Evolutionary conservation across 2,888 invertebrate genomes (phyloP), one percentile per base, ranked within the genome.

Genomic region (Drosophila setosimentum): DNA sequence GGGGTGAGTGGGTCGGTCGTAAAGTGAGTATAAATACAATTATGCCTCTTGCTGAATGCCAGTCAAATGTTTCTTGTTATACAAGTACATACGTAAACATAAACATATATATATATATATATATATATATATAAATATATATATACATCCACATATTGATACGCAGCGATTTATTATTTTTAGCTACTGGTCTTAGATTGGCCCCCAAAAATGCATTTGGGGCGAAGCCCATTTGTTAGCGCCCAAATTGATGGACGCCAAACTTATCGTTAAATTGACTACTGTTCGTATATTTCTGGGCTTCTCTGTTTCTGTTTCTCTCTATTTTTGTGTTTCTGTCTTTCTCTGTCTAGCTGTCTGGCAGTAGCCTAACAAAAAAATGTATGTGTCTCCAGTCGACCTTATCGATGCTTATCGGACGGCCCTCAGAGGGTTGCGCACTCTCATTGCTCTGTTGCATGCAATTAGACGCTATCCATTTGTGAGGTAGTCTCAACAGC

Each of bases 371-470:
- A 53, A 63, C 53, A 53, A 63, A n/a, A 60, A 80, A 53, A 57
- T 75, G 82, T 81, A 64, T 81, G 71, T 70, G 72, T 73, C 73
- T 71, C 68, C 81, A 73, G 71, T 76, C 73, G 64, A 82, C 68
- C 87, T 76, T 79, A 82, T 85, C 83, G 82, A 68, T 75, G 79
- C 68, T 69, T 80, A 72, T 83, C 83, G 76, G 54, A 55, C 64
- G 82, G 49, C 58, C 50, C 61, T 71, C 78, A 65, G 72, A 55
- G 63, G 32, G 42, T 62, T 78, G 79, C 59, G 55, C 59, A 59
- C 65, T 65, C 50, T 49, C 51, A 59, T 51, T 49, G 50, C 55
- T 65, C 40, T 16, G 60, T 59, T 72, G 50, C 50, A 70, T 81
- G 78, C 74, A 84, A 81, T 81, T 83, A 80, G 84, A 83, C 63